Conservation (phyloP, 2,113 vertebrate species). For the Xenus cinereus region DNA sequence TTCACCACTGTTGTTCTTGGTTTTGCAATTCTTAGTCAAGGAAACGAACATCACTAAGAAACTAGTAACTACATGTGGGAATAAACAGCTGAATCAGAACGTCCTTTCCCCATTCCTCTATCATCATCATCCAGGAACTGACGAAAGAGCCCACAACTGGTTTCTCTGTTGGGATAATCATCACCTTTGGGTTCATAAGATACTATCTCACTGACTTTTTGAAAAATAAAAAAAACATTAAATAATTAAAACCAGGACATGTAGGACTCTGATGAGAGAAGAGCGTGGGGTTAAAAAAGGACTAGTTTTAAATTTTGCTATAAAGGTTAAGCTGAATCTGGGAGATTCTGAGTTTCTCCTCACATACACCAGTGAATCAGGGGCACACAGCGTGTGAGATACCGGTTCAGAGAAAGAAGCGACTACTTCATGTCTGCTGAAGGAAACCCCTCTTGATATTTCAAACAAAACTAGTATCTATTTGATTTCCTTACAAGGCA, state of each 20-base stretch:
- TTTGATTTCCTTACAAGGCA: neutral
- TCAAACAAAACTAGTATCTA: neutral
- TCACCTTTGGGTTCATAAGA: constrained; percentile 24
- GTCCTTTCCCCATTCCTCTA: constrained; percentile 37
- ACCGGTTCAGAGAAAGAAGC: neutral
- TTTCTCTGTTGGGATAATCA: constrained; percentile 48
- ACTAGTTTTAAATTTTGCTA: neutral
- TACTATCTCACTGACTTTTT: neutral
- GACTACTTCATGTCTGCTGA: neutral
- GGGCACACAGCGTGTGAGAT: neutral
- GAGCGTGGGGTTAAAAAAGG: fast-evolving
- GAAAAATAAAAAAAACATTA: neutral
- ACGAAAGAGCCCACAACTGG: constrained; percentile 23
- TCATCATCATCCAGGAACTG: constrained; percentile 10
- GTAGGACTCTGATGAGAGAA: neutral
- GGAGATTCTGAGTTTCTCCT: neutral
- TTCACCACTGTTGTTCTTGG: constrained; percentile 7
- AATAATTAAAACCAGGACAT: neutral
- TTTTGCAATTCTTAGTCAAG: constrained; percentile 58
- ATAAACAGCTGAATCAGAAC: constrained; percentile 45
- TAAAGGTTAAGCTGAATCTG: neutral
- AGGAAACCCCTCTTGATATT: neutral
- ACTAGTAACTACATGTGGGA: constrained; percentile 62
- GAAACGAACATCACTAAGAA: constrained; percentile 40
- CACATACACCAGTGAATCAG: neutral